Conservation (phyloP, 2,797 vertebrate genomes). For the Melopsittacus undulatus region DNA sequence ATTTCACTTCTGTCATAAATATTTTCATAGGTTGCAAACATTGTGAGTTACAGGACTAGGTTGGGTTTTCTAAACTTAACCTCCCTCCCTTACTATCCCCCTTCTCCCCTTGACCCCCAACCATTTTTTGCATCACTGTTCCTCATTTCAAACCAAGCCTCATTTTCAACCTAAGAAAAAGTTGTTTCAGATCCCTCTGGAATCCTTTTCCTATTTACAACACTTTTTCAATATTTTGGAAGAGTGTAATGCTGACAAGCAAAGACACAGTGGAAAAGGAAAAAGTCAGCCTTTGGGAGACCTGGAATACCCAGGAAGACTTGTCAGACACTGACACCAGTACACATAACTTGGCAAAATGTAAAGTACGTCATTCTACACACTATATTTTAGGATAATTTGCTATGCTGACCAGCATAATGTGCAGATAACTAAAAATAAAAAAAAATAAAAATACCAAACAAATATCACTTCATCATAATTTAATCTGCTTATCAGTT, state of each 20-base stretch:
- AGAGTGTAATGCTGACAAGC: background rate
- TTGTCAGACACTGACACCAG: background rate
- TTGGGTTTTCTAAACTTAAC: constrained; percentile 9
- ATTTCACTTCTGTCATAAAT: constrained; percentile 19
- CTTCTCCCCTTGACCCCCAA: background rate
- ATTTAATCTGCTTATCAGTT: background rate
- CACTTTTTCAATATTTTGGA: background rate
- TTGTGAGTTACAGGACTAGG: background rate
- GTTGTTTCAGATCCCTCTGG: background rate
- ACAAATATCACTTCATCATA: background rate
- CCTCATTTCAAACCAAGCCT: background rate
- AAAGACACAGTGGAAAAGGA: background rate
- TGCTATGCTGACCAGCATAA: background rate
- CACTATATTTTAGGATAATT: background rate
- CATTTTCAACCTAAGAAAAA: background rate
- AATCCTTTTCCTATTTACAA: background rate
- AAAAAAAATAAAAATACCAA: background rate
- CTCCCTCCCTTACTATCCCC: background rate
- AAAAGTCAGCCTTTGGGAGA: background rate
- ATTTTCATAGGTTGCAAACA: constrained; percentile 37
- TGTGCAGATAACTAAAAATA: background rate
- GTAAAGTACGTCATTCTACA: background rate
- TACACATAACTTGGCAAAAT: background rate
- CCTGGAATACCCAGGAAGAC: background rate
- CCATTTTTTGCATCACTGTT: background rate